Evolutionary conservation across 2,888 invertebrate genomes (phyloP), one percentile per base, ranked within the genome.

Genomic region (Sesamia inferens): DNA sequence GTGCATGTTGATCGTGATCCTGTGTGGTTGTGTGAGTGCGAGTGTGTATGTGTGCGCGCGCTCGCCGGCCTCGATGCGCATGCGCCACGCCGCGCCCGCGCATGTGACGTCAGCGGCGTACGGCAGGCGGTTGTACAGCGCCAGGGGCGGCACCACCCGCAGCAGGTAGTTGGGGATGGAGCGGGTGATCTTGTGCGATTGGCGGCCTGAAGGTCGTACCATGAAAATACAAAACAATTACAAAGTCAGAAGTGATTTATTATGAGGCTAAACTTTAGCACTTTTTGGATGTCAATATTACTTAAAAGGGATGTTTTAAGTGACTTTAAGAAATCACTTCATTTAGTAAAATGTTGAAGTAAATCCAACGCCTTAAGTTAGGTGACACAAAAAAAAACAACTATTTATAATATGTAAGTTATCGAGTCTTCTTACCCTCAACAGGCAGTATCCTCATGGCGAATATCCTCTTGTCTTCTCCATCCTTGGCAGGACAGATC

Each of bases 101-200:
- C 89, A 85, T 0, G 74, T 31, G 71, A 88, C 79, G 59, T 87
- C 83, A 5, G 85, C 75, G 0, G 97, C 97, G 91, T 98, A 98
- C 0, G 98, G 98, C 58, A 98, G 94, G 47, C 97, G 97, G 92
- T 98, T 98, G 94, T 98, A 97, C 19, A 98, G 93, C 8, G 97
- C 96, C 31, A 98, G 94, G 0, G 98, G 98, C 0, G 98, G 98
- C 64, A 98, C 91, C n/a, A 98, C 95, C 58, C 97, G 97, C 66
- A 98, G 96, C 10, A 97, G 92, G 90, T 97, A 97, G 92, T 98
- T 98, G 0, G 98, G 98, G 64, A 98, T 97, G 0, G 97, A 91
- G 5, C 97, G 94, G 1, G 94, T 93, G 14, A 94, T 90, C 81
- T 94, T 93, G 59, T 92, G 92, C 0, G 94, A 91, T 72, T 92